A percentile compares a stretch with the other conserved stretches of the same genome.
These are phyloP conservation scores for Patella ulyssiponensis DNA, from an alignment of 2,888 invertebrate species.

Conservation along the genomic window DNA sequence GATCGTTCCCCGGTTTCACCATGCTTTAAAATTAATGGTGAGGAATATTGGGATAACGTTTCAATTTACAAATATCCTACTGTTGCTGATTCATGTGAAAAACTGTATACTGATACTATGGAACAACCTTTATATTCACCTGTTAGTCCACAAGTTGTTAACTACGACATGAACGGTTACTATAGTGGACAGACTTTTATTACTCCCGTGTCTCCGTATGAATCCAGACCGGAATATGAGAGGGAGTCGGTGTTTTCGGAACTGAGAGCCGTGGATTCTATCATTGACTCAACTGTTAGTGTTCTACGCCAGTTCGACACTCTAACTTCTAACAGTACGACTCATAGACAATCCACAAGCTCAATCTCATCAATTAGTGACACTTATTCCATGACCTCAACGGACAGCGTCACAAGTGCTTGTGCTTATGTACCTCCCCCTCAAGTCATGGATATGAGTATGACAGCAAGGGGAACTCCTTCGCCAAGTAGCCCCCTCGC, in stretches of 20 bases:
- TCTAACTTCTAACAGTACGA: neutral
- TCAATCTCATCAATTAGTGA: neutral
- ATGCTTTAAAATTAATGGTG: neutral
- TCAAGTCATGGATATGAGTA: conserved; percentile 13
- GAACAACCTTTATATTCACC: conserved; percentile 4
- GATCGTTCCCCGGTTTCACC: conserved; percentile 2
- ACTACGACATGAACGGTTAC: neutral
- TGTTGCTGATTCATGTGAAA: neutral
- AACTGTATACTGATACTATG: conserved; percentile 5
- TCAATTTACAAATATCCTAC: neutral
- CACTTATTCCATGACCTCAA: conserved; percentile 1
- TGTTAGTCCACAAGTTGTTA: neutral
- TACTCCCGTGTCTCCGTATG: conserved; percentile 2
- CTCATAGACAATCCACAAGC: neutral
- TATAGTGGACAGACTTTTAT: conserved; percentile 1
- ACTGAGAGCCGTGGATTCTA: conserved; percentile 7
- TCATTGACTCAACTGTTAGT: conserved; percentile 4
- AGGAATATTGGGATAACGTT: neutral
- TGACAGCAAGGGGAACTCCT: conserved; percentile 1
- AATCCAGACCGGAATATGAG: neutral
- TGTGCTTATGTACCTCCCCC: neutral
- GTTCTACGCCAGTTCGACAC: neutral
- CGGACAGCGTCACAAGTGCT: conserved; percentile 4
- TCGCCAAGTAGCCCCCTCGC: conserved; percentile 23
- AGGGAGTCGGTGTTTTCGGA: neutral